Percentiles rank a stretch among this genome's conserved stretches.
phyloP scores from a whole-genome alignment of 2,797 vertebrate genomes.

The Xiphophorus birchmanni region DNA sequence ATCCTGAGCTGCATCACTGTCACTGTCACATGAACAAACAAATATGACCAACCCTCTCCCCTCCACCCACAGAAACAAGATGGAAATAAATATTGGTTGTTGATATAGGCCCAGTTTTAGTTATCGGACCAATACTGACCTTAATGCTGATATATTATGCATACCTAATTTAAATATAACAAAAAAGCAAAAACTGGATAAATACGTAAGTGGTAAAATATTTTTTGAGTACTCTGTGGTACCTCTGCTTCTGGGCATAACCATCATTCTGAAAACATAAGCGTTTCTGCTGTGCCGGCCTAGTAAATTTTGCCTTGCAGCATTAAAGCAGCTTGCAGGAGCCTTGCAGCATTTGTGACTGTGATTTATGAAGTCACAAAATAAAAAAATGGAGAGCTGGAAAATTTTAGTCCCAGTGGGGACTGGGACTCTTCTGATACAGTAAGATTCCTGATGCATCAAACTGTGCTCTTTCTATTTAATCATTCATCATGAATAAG shows the following conservation, averaged over 20 bases:
- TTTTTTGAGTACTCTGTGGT: not conserved
- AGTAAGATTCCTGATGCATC: slow-evolving; percentile 30
- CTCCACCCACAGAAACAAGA: not conserved
- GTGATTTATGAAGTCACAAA: slow-evolving; percentile 52
- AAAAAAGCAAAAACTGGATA: not conserved
- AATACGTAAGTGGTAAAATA: not conserved
- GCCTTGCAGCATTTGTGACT: not conserved
- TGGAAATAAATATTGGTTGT: not conserved
- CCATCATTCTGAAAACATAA: not conserved
- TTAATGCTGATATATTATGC: not conserved
- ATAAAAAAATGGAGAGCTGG: slow-evolving; percentile 10
- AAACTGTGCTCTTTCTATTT: slow-evolving; percentile 13
- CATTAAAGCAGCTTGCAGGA: slow-evolving; percentile 24
- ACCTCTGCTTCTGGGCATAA: not conserved
- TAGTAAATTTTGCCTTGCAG: slow-evolving; percentile 19
- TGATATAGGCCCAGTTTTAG: not conserved
- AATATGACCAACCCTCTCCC: too few species aligned
- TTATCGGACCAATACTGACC: not conserved
- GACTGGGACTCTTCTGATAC: slow-evolving; percentile 31
- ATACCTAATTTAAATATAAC: not conserved
- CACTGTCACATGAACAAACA: too few species aligned
- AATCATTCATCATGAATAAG: slow-evolving; percentile 28
- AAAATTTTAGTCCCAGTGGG: slow-evolving; percentile 16
- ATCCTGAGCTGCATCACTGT: too few species aligned
- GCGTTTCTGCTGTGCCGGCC: not conserved